Conservation (phyloP, 2,888 invertebrate species). For the Keiferia lycopersicella region DNA sequence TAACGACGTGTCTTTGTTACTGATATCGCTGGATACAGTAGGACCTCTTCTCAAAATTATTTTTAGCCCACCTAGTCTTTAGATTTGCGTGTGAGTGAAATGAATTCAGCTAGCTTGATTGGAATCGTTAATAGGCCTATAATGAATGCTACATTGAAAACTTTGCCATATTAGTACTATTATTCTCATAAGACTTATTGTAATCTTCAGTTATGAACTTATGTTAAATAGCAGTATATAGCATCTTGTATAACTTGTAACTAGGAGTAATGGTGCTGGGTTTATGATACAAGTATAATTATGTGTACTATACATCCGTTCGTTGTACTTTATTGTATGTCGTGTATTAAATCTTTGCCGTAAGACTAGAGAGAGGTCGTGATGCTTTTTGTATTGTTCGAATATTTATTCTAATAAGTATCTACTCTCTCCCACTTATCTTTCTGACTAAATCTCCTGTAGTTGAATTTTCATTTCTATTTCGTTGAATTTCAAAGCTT, state of each 20-base stretch:
- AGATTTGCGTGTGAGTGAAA: conserved; percentile 63
- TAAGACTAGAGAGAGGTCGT: conserved; percentile 44
- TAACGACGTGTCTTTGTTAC: conserved; percentile 34
- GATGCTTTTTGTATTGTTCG: conserved; percentile 71
- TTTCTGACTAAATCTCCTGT: no score
- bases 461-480: neutral
- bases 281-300: conserved; percentile 68
- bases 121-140: conserved; percentile 64
- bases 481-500: neutral
- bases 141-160: conserved; percentile 79
- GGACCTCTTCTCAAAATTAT: conserved; percentile 56
- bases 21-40: conserved; percentile 28
- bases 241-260: conserved; percentile 75
- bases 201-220: conserved; percentile 63
- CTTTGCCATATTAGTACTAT: conserved; percentile 80
- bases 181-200: conserved; percentile 75
- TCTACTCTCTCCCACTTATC: conserved; percentile 23
- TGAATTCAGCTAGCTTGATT: conserved; percentile 64
- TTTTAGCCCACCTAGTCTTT: conserved; percentile 79
- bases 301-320: conserved; percentile 74
- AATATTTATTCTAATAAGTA: conserved; percentile 58
- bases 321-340: conserved; percentile 70
- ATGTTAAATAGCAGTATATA: conserved; percentile 60
- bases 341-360: conserved; percentile 66
- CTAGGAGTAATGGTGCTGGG: conserved; percentile 79